A percentile compares a stretch with the other conserved stretches of the same genome.
phyloP scores from a whole-genome alignment of 1,140 invertebrate genomes.

The Drosophila kikkawai region DNA sequence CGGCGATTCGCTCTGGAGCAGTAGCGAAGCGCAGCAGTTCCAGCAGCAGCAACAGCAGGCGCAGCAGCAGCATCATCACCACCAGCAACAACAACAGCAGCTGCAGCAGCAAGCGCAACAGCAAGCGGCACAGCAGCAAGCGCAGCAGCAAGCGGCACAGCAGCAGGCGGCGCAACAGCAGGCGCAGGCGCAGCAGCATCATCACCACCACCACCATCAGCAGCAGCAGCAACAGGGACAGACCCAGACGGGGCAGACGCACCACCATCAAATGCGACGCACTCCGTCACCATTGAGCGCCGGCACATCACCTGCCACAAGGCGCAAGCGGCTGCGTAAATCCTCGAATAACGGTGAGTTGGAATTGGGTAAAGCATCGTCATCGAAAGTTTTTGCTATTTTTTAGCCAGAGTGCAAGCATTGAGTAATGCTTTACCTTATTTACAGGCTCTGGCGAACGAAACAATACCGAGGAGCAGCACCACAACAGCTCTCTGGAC shows the following conservation, averaged over 20 bases:
- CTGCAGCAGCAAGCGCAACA: constrained; percentile 67
- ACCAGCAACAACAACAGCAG: constrained; percentile 70
- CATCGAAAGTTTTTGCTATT: neutral
- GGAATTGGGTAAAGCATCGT: constrained; percentile 77
- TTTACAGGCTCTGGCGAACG: constrained; percentile 86
- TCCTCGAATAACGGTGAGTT: constrained; percentile 87
- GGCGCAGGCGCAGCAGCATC: constrained; percentile 72
- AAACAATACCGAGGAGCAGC: constrained; percentile 85
- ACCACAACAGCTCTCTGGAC: constrained; percentile 82
- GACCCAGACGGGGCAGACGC: constrained; percentile 70
- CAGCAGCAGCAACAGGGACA: constrained; percentile 65
- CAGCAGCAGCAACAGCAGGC: constrained; percentile 77
- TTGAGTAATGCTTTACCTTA: neutral
- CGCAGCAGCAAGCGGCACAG: constrained; percentile 69
- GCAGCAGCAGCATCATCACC: constrained; percentile 68
- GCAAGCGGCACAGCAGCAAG: constrained; percentile 71
- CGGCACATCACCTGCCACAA: constrained; percentile 81
- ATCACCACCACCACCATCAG: constrained; percentile 69
- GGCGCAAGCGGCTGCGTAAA: constrained; percentile 89
- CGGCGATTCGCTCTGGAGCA: constrained; percentile 82
- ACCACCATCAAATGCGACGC: constrained; percentile 80
- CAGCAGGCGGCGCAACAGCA: constrained; percentile 74
- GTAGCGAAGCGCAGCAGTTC: constrained; percentile 80
- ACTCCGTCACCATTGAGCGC: constrained; percentile 80
- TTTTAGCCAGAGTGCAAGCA: neutral